Conservation (phyloP, 2,797 vertebrate genomes). For the Rachycentron canadum region DNA sequence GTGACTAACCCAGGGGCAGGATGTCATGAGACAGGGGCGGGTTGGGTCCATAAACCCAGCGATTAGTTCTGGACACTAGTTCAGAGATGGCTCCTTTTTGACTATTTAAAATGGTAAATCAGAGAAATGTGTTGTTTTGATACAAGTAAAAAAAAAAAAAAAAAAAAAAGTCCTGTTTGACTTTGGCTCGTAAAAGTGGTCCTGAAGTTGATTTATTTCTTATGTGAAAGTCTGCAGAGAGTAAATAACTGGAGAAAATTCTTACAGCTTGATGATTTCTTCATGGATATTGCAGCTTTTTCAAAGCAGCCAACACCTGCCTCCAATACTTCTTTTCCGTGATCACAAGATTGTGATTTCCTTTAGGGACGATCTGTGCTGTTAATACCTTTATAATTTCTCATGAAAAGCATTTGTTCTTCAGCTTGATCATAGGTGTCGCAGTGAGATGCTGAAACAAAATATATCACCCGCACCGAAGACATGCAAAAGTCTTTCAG, state of each 20-base stretch:
- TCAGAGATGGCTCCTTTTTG: background rate
- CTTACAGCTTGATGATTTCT: constrained; percentile 7
- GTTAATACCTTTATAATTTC: constrained; percentile 20
- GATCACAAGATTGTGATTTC: background rate
- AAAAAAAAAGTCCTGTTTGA: constrained; percentile 29
- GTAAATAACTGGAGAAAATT: constrained; percentile 8
- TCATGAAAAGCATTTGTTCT: constrained; percentile 8
- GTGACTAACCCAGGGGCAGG: too few species aligned
- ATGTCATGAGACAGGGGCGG: too few species aligned
- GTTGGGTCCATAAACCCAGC: too few species aligned
- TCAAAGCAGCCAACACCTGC: background rate
- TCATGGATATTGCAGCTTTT: background rate
- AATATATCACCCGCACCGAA: constrained; percentile 1
- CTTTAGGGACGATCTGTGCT: background rate
- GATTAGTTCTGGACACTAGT: background rate
- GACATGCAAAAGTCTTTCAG: constrained; percentile 26
- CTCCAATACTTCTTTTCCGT: background rate
- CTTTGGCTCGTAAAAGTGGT: constrained; percentile 33
- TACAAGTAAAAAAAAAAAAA: background rate
- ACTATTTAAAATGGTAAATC: background rate
- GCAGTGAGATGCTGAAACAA: constrained; percentile 16
- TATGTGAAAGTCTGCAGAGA: constrained; percentile 18
- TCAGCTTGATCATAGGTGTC: background rate
- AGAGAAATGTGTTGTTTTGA: too few species aligned
- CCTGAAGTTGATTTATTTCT: constrained; percentile 27